These are phyloP conservation scores for Plebejus argus DNA, from an alignment of 2,888 invertebrate genomes.

Conservation along the genomic window DNA sequence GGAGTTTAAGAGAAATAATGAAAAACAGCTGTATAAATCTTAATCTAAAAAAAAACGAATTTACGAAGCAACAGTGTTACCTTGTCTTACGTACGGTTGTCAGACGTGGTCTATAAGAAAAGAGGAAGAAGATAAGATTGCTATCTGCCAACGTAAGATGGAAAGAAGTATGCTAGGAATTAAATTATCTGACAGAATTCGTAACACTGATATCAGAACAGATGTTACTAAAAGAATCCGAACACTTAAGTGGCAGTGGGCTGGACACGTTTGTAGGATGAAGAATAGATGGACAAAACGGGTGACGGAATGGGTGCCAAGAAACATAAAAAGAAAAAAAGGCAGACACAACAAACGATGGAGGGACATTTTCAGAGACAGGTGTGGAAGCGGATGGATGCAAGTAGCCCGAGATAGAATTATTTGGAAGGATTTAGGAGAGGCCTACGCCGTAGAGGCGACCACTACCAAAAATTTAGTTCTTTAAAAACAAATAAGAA, in stretches of 20 bases:
- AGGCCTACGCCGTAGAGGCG: too few relatives aligned
- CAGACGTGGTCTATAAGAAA: conserved; percentile 7
- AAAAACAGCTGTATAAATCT: conserved; percentile 17
- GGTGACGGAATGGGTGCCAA: too few relatives aligned
- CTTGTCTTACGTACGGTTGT: conserved; percentile 11
- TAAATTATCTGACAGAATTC: too few relatives aligned
- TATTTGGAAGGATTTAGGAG: too few relatives aligned
- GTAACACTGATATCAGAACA: too few relatives aligned
- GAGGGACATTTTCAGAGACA: background rate
- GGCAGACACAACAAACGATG: conserved; percentile 1
- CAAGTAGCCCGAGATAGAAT: background rate
- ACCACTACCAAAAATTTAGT: conserved; percentile 22
- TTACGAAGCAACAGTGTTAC: background rate
- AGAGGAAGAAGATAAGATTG: background rate
- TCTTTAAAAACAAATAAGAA: too few relatives aligned
- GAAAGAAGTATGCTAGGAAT: conserved; percentile 18
- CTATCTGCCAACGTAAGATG: conserved; percentile 20
- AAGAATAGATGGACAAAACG: too few relatives aligned
- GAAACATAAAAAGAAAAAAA: too few relatives aligned
- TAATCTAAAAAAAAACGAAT: background rate
- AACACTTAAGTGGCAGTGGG: too few relatives aligned
- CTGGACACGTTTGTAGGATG: too few relatives aligned
- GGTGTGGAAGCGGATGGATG: background rate
- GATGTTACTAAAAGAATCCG: too few relatives aligned
- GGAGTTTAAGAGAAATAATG: conserved; percentile 7